A percentile compares a stretch with the other conserved stretches of the same genome.
Evolutionary conservation across 2,888 invertebrate genomes (phyloP).

Genomic region (Drosophila pseudotalamancana): DNA sequence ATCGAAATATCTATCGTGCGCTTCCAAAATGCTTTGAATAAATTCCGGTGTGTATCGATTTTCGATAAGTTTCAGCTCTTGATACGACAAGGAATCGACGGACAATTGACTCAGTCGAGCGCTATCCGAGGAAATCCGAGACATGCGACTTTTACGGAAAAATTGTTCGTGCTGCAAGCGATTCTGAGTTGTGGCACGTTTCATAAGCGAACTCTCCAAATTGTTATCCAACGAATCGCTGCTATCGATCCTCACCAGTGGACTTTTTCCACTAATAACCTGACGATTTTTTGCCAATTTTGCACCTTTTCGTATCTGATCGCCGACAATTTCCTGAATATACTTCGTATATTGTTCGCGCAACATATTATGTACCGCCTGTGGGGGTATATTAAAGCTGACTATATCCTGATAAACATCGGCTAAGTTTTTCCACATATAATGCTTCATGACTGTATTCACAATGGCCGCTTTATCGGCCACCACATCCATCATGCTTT

Average conservation of each 20-base stretch:
- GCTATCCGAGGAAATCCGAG: accelerated
- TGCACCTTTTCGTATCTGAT: slow-evolving; percentile 2
- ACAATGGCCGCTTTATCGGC: slow-evolving; percentile 7
- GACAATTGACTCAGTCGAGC: background rate
- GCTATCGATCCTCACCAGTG: accelerated
- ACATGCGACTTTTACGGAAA: background rate
- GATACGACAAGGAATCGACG: background rate
- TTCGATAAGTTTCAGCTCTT: background rate
- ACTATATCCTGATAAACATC: slow-evolving; percentile 32
- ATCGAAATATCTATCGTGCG: slow-evolving; percentile 17
- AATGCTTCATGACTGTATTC: slow-evolving; percentile 21
- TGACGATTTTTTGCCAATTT: background rate
- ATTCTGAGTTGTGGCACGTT: background rate
- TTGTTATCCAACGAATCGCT: background rate
- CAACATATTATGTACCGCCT: background rate
- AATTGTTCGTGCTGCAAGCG: background rate
- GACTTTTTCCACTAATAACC: too few relatives aligned
- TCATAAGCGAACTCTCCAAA: background rate
- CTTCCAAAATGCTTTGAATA: slow-evolving; percentile 15
- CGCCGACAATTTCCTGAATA: slow-evolving; percentile 14
- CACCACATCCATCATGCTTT: slow-evolving; percentile 13
- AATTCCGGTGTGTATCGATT: slow-evolving; percentile 32
- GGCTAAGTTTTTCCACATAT: slow-evolving; percentile 44
- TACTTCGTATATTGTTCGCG: slow-evolving; percentile 35
- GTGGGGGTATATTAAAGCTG: background rate